Percentiles rank a stretch among this genome's conserved stretches.
phyloP scores from a whole-genome alignment of 2,888 invertebrate genomes.

The Xestobium rufovillosum region DNA sequence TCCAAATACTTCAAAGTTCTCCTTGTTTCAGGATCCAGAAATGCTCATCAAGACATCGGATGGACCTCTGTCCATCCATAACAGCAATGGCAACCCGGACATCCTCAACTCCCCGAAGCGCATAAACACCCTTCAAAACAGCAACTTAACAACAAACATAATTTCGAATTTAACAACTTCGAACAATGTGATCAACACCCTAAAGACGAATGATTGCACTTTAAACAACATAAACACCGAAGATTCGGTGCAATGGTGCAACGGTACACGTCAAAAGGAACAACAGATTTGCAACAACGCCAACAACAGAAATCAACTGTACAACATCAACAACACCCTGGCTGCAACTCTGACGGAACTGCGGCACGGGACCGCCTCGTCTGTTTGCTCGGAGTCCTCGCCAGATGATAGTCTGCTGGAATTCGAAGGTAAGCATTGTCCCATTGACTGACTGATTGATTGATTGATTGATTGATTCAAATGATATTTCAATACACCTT shows the following conservation, averaged over 20 bases:
- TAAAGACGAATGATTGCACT: constrained; percentile 16
- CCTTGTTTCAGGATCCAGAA: constrained; percentile 34
- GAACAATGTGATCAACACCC: constrained; percentile 17
- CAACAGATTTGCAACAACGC: constrained; percentile 37
- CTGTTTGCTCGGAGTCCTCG: constrained; percentile 41
- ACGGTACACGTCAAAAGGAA: constrained; percentile 33
- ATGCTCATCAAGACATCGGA: constrained; percentile 44
- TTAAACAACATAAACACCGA: constrained; percentile 14
- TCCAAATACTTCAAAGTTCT: too few species aligned
- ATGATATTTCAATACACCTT: constrained; percentile 5
- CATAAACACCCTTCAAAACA: constrained; percentile 40
- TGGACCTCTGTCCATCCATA: constrained; percentile 40
- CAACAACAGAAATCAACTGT: constrained; percentile 32
- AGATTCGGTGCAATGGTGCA: constrained; percentile 41
- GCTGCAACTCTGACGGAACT: constrained; percentile 37
- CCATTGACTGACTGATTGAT: not conserved
- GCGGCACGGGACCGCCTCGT: constrained; percentile 35
- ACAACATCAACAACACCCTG: constrained; percentile 41
- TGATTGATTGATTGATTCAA: not conserved
- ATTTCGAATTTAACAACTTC: constrained; percentile 24
- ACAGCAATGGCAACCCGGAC: constrained; percentile 35
- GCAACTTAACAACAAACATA: constrained; percentile 32
- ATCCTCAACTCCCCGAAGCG: constrained; percentile 41
- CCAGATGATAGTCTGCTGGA: constrained; percentile 50
- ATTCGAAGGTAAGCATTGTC: constrained; percentile 43